Percentiles rank a stretch among this genome's conserved stretches.
Evolutionary conservation across 2,888 invertebrate genomes (phyloP).

Genomic region (Thera britannica): DNA sequence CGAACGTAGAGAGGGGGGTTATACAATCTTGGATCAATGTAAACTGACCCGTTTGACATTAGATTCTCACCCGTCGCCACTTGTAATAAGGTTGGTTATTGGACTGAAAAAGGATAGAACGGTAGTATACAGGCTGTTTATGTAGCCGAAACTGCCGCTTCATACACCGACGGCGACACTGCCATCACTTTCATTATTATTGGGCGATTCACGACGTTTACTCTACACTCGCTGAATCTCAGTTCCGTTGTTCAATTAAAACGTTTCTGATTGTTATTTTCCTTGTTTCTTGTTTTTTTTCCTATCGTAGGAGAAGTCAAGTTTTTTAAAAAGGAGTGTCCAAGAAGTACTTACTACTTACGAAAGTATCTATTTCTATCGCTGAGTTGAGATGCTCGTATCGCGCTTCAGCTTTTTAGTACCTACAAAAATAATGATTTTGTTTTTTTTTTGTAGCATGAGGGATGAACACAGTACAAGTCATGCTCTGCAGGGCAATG

Average conservation of each 20-base stretch:
- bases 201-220: constrained; percentile 84
- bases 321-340: too few species aligned
- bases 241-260: constrained; percentile 79
- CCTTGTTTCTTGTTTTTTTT: constrained; percentile 49
- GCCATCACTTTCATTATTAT: constrained; percentile 85
- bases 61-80: constrained; percentile 49
- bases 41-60: constrained; percentile 46
- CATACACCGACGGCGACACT: constrained; percentile 82
- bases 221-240: constrained; percentile 76
- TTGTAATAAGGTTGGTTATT: constrained; percentile 42
- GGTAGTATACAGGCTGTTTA: constrained; percentile 82
- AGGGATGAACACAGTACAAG: too few species aligned
- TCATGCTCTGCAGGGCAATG: too few species aligned
- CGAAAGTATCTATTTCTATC: too few species aligned
- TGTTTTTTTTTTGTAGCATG: too few species aligned
- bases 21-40: constrained; percentile 55
- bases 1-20: constrained; percentile 62
- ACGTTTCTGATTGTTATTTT: constrained; percentile 72
- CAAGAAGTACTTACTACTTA: too few species aligned
- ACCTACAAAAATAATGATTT: too few species aligned
- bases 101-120: constrained; percentile 49
- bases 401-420: too few species aligned
- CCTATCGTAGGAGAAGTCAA: too few species aligned
- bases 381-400: too few species aligned
- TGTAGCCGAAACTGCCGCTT: constrained; percentile 84